phyloP scores from a whole-genome alignment of 2,797 vertebrate species.

The Hoplostethus atlanticus region DNA sequence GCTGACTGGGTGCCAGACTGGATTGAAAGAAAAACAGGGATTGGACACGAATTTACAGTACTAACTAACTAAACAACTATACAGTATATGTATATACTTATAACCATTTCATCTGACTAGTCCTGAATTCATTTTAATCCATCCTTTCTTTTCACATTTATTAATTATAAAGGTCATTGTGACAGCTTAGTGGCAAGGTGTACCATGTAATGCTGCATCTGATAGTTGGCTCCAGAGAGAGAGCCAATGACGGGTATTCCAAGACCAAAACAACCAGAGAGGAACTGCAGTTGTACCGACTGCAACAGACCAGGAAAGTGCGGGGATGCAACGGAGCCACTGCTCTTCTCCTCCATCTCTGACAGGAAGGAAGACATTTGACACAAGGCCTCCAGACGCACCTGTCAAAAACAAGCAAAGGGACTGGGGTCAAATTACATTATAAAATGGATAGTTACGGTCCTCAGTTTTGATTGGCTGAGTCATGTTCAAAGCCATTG shows the following conservation, averaged over 20 bases:
- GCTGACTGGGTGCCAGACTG: slow-evolving; percentile 85
- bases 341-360: slow-evolving; percentile 86
- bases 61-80: not conserved
- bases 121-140: slow-evolving; percentile 4
- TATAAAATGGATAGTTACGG: no score
- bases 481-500: no score
- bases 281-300: slow-evolving; percentile 88
- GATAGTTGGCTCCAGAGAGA: slow-evolving; percentile 71
- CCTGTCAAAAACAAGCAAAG: slow-evolving; percentile 60
- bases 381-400: slow-evolving; percentile 86
- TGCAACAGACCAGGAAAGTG: slow-evolving; percentile 81
- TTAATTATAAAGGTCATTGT: slow-evolving; percentile 12
- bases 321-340: slow-evolving; percentile 56
- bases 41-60: not conserved
- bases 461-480: no score
- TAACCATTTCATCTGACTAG: not conserved
- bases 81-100: no score
- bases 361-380: slow-evolving; percentile 87
- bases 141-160: not conserved
- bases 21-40: slow-evolving; percentile 28
- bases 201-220: slow-evolving; percentile 86
- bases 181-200: slow-evolving; percentile 1
- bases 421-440: not conserved
- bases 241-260: slow-evolving; percentile 79
- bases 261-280: slow-evolving; percentile 86